Evolutionary conservation across 2,113 vertebrate genomes (phyloP), one percentile per base, ranked within the genome.

Genomic region (Condylura cristata): DNA sequence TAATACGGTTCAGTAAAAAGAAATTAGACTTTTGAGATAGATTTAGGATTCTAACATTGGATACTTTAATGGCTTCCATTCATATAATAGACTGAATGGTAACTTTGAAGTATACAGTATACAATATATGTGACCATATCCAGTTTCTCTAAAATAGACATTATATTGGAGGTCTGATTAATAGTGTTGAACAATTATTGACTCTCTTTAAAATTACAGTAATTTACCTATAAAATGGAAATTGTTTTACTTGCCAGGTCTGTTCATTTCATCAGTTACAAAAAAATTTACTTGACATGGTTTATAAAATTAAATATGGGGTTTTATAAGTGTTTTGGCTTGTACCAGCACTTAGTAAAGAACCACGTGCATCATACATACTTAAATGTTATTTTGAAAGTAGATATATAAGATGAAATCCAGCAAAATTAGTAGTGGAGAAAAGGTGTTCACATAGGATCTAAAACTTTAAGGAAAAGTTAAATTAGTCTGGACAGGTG

Each of bases 381-480:
- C 34, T 85, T 89, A 94, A 83, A 34, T 80, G 4, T 80, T 74
- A 44, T 24, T 28, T 12, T 71, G 39, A 24, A 72, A 94, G 32
- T 79, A 60, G 65, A 26, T 28, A 60, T 68, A 34, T 93, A 44
- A 86, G 32, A 71, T 71, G 14, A 60, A 91, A 70, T 41, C 14
- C 24, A 14, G 32, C 30, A 44, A 89, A 68, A 89, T 68, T 78
- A 39, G 6, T 66, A 58, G 63, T 76, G n/a, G 22, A 39, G 39
- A 32, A 85, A 72, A 53, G 12, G 65, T 86, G 34, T 34, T 85
- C 20, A 66, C 53, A 56, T 87, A 84, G 16, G 1, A 39, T 53
- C 8, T 83, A 86, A 95, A 85, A 78, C 39, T 56, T 72, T 63
- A 83, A 63, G 13, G 56, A 63, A 82, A 75, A 92, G 58, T 39